phyloP scores from a whole-genome alignment of 2,888 invertebrate genomes.

The Cosmorhoe ocellata region DNA sequence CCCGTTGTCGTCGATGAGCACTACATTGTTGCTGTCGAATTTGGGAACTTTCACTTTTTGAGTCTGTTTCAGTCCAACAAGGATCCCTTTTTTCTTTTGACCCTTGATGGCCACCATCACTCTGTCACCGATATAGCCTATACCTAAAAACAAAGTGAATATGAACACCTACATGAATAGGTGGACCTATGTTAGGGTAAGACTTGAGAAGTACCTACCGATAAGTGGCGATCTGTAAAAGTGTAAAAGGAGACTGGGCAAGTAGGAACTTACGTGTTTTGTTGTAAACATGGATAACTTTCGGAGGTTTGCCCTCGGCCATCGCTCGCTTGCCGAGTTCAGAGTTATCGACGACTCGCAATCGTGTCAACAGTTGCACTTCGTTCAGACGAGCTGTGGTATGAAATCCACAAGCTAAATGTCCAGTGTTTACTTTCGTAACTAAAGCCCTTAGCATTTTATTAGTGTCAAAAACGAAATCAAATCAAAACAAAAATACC shows the following conservation, averaged over 20 bases:
- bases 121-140: constrained; percentile 88
- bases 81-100: constrained; percentile 95
- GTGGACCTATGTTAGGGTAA: too few relatives aligned
- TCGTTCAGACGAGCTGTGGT: constrained; percentile 83
- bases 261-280: constrained; percentile 78
- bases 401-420: constrained; percentile 72
- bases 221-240: too few relatives aligned
- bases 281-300: constrained; percentile 96
- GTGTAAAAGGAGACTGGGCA: too few relatives aligned
- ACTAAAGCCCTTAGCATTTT: constrained; percentile 64
- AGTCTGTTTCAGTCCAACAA: constrained; percentile 89
- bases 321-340: constrained; percentile 97
- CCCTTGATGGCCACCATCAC: constrained; percentile 97
- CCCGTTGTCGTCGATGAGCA: constrained; percentile 96
- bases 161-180: too few relatives aligned
- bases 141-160: constrained; percentile 53
- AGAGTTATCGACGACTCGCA: constrained; percentile 98
- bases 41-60: constrained; percentile 92
- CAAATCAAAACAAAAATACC: not conserved
- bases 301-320: constrained; percentile 96
- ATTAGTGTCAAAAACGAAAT: too few relatives aligned
- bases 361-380: constrained; percentile 88
- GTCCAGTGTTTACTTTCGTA: constrained; percentile 44
- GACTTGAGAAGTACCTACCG: too few relatives aligned
- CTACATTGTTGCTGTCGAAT: constrained; percentile 97